Evolutionary conservation across 2,888 invertebrate genomes (phyloP), one percentile per base, ranked within the genome.

Genomic region (Marasmarcha lunaedactyla): DNA sequence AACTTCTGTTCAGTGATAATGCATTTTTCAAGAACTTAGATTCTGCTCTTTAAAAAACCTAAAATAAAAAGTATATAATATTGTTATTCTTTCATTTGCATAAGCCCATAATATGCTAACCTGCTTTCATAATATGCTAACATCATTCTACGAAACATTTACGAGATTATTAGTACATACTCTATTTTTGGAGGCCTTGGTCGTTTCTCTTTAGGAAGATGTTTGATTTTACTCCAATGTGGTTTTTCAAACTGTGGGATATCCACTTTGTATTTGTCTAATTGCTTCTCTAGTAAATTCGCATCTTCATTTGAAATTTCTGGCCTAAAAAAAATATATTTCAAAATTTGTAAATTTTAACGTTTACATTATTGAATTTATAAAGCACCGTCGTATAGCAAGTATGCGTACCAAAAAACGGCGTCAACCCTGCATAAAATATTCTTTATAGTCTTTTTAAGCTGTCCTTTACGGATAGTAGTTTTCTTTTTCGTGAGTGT

Each of bases 361-460:
- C n/a, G n/a, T n/a, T n/a, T n/a, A n/a, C n/a, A n/a, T n/a, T n/a
- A n/a, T n/a, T n/a, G n/a, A n/a, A n/a, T n/a, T n/a, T n/a, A n/a
- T n/a, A n/a, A n/a, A n/a, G n/a, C n/a, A n/a, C n/a, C n/a, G n/a
- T n/a, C n/a, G n/a, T n/a, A n/a, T n/a, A n/a, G n/a, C n/a, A n/a
- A n/a, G n/a, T n/a, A n/a, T n/a, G n/a, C n/a, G n/a, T 57, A 81
- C 83, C 84, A 83, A 52, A 62, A 58, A 30, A 64, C 39, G 14
- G 67, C 59, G 47, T 77, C 77, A 1, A 79, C 74, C n/a, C 77
- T 60, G 46, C 76, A 73, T 34, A 84, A 45, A 13, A 79, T 61
- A 52, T 81, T 81, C 63, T 73, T 78, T 9, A 83, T 64, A 12
- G 70, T 76, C 63, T 72, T 79, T 53, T 77, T 76, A 9, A 83